Conservation (phyloP, 2,113 vertebrate species). For the Balaeniceps rex region DNA sequence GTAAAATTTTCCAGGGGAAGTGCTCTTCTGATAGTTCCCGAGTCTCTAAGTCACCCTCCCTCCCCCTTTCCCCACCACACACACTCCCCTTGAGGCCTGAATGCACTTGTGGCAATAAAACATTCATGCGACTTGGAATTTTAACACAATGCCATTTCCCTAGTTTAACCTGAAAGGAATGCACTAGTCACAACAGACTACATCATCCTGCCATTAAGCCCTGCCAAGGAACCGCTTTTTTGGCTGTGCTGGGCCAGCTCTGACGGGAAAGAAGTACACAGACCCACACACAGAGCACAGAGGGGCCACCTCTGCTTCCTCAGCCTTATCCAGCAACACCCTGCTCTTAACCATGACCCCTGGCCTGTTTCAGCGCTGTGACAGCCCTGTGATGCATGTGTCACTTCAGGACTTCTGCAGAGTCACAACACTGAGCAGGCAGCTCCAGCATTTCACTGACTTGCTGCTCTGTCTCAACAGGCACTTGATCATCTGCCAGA, state of each 20-base stretch:
- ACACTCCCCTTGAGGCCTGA: slow-evolving; percentile 77
- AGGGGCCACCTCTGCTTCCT: slow-evolving; percentile 81
- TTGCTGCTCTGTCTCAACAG: slow-evolving; percentile 59
- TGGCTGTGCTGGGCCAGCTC: slow-evolving; percentile 76
- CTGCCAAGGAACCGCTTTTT: slow-evolving; percentile 86
- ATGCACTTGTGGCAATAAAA: slow-evolving; percentile 82
- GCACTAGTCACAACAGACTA: slow-evolving; percentile 87
- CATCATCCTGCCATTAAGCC: slow-evolving; percentile 82
- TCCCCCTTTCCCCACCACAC: slow-evolving; percentile 64
- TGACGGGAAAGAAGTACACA: slow-evolving; percentile 80
- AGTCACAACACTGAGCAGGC: slow-evolving; percentile 67
- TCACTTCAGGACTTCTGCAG: slow-evolving; percentile 75
- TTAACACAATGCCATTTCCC: slow-evolving; percentile 88
- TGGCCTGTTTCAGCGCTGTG: slow-evolving; percentile 70
- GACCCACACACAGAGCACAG: slow-evolving; percentile 75
- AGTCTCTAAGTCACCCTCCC: slow-evolving; percentile 66
- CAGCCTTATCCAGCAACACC: slow-evolving; percentile 69
- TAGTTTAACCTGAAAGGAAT: slow-evolving; percentile 88
- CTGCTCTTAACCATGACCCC: slow-evolving; percentile 70
- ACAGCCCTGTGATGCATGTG: slow-evolving; percentile 81
- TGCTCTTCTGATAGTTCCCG: slow-evolving; percentile 78
- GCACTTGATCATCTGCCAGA: slow-evolving; percentile 62
- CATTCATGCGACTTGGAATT: slow-evolving; percentile 89
- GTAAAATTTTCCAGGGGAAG: slow-evolving; percentile 82
- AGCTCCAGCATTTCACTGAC: slow-evolving; percentile 29